phyloP scores from a whole-genome alignment of 2,113 vertebrate species.

The Neogale vison region DNA sequence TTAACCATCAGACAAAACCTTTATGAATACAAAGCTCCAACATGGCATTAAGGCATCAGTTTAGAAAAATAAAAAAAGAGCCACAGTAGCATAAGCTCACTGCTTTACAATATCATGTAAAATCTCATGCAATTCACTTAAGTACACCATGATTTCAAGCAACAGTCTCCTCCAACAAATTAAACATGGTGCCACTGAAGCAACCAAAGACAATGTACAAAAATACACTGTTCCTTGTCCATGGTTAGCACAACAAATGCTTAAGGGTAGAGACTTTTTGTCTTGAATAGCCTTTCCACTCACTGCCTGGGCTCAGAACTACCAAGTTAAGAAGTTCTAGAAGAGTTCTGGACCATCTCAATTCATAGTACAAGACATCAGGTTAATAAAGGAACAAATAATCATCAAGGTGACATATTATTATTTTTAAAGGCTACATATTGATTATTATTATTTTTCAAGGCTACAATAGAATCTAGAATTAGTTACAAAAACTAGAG shows the following conservation, averaged over 20 bases:
- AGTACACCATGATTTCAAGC: not conserved
- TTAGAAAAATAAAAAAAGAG: not conserved
- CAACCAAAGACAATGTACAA: not conserved
- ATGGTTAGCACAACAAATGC: not conserved
- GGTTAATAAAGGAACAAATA: not conserved
- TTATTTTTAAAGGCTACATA: not conserved
- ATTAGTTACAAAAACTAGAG: not conserved
- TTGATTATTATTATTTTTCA: not conserved
- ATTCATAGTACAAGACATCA: not conserved
- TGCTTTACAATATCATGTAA: not conserved
- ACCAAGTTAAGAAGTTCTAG: not conserved
- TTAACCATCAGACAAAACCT: not conserved
- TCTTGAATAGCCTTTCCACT: not conserved
- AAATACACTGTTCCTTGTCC: not conserved
- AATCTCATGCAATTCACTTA: not conserved
- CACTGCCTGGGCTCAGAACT: not conserved
- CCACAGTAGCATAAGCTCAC: not conserved
- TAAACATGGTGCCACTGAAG: not conserved
- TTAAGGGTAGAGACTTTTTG: not conserved
- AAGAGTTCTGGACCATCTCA: not conserved
- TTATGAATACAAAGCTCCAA: not conserved
- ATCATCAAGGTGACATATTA: not conserved
- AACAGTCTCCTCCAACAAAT: not conserved
- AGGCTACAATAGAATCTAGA: not conserved
- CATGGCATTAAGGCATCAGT: not conserved